These are phyloP conservation scores for Phataginus tetradactyla DNA, from an alignment of 2,797 vertebrate species.

Conservation along the genomic window DNA sequence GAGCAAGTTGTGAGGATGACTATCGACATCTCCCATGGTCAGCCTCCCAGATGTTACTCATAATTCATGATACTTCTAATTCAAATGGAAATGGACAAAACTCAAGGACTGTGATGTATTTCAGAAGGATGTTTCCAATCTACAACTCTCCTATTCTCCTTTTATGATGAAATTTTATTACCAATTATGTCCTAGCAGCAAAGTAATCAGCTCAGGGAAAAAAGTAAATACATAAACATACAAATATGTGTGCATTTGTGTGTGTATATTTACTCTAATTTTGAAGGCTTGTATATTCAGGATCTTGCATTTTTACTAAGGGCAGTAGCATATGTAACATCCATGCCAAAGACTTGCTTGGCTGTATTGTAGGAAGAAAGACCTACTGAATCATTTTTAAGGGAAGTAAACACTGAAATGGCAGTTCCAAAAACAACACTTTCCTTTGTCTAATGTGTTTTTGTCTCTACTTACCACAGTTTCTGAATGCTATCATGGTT, in stretches of 20 bases:
- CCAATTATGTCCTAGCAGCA: neutral
- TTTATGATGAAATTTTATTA: neutral
- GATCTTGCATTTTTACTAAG: neutral
- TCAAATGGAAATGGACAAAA: neutral
- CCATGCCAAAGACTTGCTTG: neutral
- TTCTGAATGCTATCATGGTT: neutral
- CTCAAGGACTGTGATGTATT: neutral
- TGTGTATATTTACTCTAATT: neutral
- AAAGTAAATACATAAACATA: neutral
- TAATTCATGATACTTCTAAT: neutral
- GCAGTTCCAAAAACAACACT: neutral
- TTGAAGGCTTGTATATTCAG: neutral
- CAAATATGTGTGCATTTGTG: neutral
- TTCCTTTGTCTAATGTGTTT: neutral
- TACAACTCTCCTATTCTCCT: neutral
- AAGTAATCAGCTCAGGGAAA: neutral
- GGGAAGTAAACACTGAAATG: neutral
- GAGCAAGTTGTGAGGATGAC: neutral
- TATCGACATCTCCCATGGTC: neutral
- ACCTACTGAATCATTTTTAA: neutral
- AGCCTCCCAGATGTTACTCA: neutral
- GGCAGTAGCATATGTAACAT: neutral
- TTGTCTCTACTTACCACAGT: neutral
- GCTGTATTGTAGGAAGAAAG: neutral
- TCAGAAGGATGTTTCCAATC: neutral